Base-by-base conservation (phyloP, 2,888 invertebrate genomes). In the Cephus pygmeus region DNA sequence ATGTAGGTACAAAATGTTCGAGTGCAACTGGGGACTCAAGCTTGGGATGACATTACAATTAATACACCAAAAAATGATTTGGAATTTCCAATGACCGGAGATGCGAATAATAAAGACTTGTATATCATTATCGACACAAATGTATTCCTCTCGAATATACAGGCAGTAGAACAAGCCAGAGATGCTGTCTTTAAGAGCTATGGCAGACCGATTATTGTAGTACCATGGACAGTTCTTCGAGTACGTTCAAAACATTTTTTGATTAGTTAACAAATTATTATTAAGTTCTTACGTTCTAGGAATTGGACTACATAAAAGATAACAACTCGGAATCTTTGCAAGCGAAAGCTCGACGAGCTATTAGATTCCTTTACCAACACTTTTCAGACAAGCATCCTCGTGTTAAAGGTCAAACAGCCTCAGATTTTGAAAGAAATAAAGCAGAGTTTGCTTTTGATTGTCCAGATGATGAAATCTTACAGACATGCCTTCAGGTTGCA, bases 381-480 rank as follows among this genome's bases (percentile, higher is more conserved):
- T 91, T 92, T 75, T 83, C 87, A 0, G 80, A 83, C 1, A 88
- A 87, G 76, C 88, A 91, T 84, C 91, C 91, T 69, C 86, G 88
- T 68, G 75, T 92, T 34, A 81, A 90, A 75, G 91, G 90, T 34
- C 91, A 92, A 85, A 89, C 88, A 4, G 86, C 88, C 30, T 83
- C 82, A 75, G 90, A 91, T 15, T 88, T 88, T 34, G 76, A 79
- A 30, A 81, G 81, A 73, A 90, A 90, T 79, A 88, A 85, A 81
- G 74, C 83, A 68, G 85, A 82, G 79, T 91, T 87, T 78, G 79
- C 79, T 0, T 56, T 82, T 0, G 89, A 90, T 56, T 91, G 90
- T 81, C 92, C 92, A 74, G 93, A 93, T 85, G 93, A 93, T 81
- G 88, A 91, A 75, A 92, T 93, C 76, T 83, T 93, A 34, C 92